phyloP scores from a whole-genome alignment of 2,113 vertebrate genomes.

The Erinaceus europaeus region DNA sequence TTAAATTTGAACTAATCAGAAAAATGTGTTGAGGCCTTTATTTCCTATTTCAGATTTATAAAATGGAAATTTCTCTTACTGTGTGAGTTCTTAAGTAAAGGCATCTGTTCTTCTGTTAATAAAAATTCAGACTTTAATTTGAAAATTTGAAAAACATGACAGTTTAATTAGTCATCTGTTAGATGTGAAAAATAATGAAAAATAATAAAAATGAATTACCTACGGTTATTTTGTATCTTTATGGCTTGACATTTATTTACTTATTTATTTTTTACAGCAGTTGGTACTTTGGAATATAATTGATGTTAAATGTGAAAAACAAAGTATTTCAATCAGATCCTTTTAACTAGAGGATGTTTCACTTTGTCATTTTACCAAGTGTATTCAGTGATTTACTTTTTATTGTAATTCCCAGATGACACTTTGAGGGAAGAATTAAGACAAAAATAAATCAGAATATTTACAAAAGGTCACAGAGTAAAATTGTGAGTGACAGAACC shows the following conservation, averaged over 20 bases:
- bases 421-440: constrained; percentile 15
- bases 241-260: background rate
- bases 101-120: background rate
- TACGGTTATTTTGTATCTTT: background rate
- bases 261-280: background rate
- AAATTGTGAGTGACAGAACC: constrained; percentile 48
- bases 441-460: constrained; percentile 6
- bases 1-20: background rate
- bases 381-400: constrained; percentile 21
- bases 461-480: constrained; percentile 30
- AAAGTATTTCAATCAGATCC: background rate
- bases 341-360: background rate
- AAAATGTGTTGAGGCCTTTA: background rate
- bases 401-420: background rate
- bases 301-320: constrained; percentile 35
- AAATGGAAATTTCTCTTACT: background rate
- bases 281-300: background rate
- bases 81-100: background rate
- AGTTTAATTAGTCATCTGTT: constrained; percentile 16
- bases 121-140: background rate
- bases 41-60: background rate
- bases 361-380: constrained; percentile 15
- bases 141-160: background rate
- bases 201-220: background rate
- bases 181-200: background rate